These are phyloP conservation scores for Musca vetustissima DNA, from an alignment of 1,140 invertebrate species.

Conservation along the genomic window DNA sequence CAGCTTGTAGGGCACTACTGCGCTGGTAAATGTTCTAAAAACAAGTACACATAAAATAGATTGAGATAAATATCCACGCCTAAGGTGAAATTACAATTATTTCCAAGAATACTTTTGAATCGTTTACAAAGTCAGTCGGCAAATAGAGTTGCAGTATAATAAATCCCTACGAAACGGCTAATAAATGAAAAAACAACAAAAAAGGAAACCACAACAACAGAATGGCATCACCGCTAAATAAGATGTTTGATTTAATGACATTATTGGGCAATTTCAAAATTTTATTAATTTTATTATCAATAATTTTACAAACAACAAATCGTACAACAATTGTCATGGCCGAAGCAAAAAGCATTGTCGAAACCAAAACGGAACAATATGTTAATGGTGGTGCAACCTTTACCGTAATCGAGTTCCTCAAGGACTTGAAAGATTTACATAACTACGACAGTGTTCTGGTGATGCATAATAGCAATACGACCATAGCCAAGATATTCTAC, in stretches of 20 bases:
- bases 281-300: slow-evolving; percentile 19
- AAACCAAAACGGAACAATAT: background rate
- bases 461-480: slow-evolving; percentile 24
- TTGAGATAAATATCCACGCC: slow-evolving; percentile 22
- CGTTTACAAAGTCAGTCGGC: background rate
- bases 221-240: background rate
- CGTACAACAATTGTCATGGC: background rate
- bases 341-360: background rate
- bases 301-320: slow-evolving; percentile 8
- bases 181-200: background rate
- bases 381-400: background rate
- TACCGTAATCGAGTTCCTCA: slow-evolving; percentile 17
- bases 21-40: background rate
- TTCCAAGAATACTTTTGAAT: slow-evolving; percentile 16
- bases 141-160: background rate
- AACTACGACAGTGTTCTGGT: slow-evolving; percentile 13
- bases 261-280: background rate
- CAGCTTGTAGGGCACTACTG: too few species aligned
- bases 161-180: too few species aligned
- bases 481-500: background rate
- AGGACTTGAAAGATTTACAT: slow-evolving; percentile 13
- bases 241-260: slow-evolving; percentile 14
- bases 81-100: slow-evolving; percentile 20
- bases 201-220: background rate
- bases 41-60: background rate